Evolutionary conservation across 2,888 invertebrate species (phyloP).

Genomic region (Cephus spinipes): DNA sequence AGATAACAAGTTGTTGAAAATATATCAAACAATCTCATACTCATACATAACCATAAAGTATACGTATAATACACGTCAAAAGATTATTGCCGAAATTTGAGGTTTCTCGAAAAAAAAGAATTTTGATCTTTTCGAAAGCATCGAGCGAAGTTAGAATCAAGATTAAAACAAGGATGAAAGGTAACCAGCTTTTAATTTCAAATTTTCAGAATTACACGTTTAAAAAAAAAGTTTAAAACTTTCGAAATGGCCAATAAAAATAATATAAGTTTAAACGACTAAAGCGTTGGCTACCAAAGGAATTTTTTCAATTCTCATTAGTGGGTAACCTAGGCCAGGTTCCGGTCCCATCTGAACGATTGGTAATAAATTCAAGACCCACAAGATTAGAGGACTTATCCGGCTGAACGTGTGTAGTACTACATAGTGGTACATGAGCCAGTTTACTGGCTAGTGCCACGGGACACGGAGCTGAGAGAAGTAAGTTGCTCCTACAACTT

Average conservation of each 20-base stretch:
- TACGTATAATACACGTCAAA: too few relatives aligned
- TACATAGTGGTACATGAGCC: background rate
- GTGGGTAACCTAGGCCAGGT: background rate
- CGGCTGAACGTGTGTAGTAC: background rate
- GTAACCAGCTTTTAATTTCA: too few relatives aligned
- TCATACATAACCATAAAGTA: too few relatives aligned
- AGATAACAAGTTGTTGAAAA: background rate
- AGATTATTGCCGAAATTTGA: too few relatives aligned
- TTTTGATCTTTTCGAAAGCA: too few relatives aligned
- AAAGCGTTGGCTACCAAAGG: background rate
- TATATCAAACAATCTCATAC: background rate
- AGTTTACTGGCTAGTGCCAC: background rate
- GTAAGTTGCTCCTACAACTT: constrained; percentile 52
- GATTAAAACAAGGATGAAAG: too few relatives aligned
- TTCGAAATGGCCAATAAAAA: background rate
- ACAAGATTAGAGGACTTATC: background rate
- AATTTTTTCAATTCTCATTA: background rate
- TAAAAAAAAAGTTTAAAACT: background rate
- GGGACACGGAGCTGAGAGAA: constrained; percentile 30
- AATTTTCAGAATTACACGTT: too few relatives aligned
- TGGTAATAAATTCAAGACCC: background rate
- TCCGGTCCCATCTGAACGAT: background rate
- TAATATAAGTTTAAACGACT: background rate
- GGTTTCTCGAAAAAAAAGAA: too few relatives aligned
- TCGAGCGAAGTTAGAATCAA: too few relatives aligned